phyloP scores from a whole-genome alignment of 2,888 invertebrate species.

The Oxytorus armatus region DNA sequence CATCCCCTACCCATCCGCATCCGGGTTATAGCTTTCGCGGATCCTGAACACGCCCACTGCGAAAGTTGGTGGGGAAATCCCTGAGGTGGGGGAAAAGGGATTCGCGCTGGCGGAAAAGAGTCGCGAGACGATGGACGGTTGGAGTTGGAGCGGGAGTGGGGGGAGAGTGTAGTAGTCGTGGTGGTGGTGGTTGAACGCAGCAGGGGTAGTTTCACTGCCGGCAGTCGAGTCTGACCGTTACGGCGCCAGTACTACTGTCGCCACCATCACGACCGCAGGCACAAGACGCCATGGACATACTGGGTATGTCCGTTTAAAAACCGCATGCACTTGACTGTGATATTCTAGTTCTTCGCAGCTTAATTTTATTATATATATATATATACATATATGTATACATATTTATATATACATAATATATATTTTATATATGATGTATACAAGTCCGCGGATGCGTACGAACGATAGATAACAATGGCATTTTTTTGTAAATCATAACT shows the following conservation, averaged over 20 bases:
- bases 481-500: neutral
- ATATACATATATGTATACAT: neutral
- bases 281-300: constrained; percentile 84
- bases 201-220: constrained; percentile 77
- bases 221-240: constrained; percentile 82
- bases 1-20: constrained; percentile 44
- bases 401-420: neutral
- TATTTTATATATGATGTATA: neutral
- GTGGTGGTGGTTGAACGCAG: constrained; percentile 70
- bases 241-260: constrained; percentile 84
- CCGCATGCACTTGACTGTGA: constrained; percentile 74
- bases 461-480: neutral
- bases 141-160: constrained; percentile 39
- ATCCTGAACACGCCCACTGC: constrained; percentile 79
- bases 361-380: constrained; percentile 5
- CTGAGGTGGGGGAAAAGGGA: constrained; percentile 43
- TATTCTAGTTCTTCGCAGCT: constrained; percentile 48
- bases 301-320: constrained; percentile 81
- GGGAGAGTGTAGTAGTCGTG: constrained; percentile 64
- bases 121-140: constrained; percentile 47
- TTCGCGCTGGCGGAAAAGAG: constrained; percentile 41
- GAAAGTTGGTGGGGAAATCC: constrained; percentile 68
- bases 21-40: constrained; percentile 56
- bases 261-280: constrained; percentile 83
- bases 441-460: neutral